A percentile compares a stretch with the other conserved stretches of the same genome.
These are phyloP conservation scores for Sphinx pinastri DNA, from an alignment of 2,888 invertebrate species.

Conservation along the genomic window DNA sequence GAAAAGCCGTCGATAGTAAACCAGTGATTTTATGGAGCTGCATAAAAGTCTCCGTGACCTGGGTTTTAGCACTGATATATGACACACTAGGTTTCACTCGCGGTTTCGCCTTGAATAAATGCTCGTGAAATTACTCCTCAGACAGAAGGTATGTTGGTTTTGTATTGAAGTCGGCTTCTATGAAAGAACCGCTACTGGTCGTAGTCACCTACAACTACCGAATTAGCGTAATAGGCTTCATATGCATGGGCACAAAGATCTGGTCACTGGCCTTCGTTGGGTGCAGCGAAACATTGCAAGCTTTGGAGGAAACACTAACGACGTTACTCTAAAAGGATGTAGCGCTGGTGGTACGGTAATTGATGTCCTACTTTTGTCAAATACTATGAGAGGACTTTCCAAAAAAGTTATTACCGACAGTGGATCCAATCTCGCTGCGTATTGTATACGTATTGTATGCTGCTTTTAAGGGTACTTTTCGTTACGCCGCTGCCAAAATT, in stretches of 20 bases:
- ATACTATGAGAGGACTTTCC: slow-evolving; percentile 36
- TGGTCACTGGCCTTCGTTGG: slow-evolving; percentile 51
- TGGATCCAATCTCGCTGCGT: slow-evolving; percentile 39
- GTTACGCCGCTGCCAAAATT: too few species aligned
- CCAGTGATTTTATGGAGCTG: slow-evolving; percentile 17
- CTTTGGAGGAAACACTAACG: slow-evolving; percentile 54
- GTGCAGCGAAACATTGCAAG: slow-evolving; percentile 49
- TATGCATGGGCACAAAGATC: slow-evolving; percentile 55
- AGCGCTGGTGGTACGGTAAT: slow-evolving; percentile 47
- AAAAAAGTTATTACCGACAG: slow-evolving; percentile 31
- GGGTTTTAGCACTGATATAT: not conserved
- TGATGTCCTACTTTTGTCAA: slow-evolving; percentile 45
- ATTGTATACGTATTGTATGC: slow-evolving; percentile 39
- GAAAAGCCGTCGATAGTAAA: slow-evolving; percentile 15
- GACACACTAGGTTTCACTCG: too few species aligned
- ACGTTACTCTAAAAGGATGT: slow-evolving; percentile 49
- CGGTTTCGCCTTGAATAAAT: too few species aligned
- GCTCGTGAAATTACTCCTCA: too few species aligned
- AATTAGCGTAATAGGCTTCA: slow-evolving; percentile 46
- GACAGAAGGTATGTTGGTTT: too few species aligned
- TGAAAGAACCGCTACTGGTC: too few species aligned
- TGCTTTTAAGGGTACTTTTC: too few species aligned
- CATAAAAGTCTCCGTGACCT: slow-evolving; percentile 9
- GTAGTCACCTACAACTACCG: slow-evolving; percentile 50
- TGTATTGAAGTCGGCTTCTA: too few species aligned